phyloP scores from a whole-genome alignment of 92 coral and sea anemone genomes.

The Palythoa heliodiscus region DNA sequence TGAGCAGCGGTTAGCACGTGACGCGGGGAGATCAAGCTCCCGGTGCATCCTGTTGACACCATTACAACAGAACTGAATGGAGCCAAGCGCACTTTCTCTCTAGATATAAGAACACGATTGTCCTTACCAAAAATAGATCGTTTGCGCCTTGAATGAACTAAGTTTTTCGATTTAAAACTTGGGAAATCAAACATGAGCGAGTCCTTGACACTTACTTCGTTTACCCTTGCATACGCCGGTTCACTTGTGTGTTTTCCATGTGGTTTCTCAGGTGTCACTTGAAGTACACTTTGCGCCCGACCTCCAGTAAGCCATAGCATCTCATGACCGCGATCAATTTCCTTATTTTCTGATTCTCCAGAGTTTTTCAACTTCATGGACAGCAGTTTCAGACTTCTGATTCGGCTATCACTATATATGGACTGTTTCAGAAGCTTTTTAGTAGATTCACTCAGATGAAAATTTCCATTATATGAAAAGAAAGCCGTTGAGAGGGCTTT shows the following conservation, averaged over 20 bases:
- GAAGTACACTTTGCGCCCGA: slow-evolving; percentile 61
- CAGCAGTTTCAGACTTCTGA: not conserved
- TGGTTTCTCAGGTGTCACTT: slow-evolving; percentile 19
- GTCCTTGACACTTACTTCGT: slow-evolving; percentile 13
- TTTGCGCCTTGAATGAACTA: slow-evolving; percentile 43
- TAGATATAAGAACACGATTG: slow-evolving; percentile 45
- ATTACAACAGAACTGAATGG: slow-evolving; percentile 73
- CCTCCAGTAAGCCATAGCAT: slow-evolving; percentile 67
- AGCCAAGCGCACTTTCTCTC: slow-evolving; percentile 15
- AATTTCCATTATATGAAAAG: not conserved
- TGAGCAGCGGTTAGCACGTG: slow-evolving; percentile 89
- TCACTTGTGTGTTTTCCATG: slow-evolving; percentile 9
- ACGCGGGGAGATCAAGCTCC: slow-evolving; percentile 67
- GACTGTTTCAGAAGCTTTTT: not conserved
- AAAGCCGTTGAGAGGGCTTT: not conserved
- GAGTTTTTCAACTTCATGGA: not conserved
- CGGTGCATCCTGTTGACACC: slow-evolving; percentile 76
- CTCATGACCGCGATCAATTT: slow-evolving; percentile 59
- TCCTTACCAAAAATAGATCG: slow-evolving; percentile 61
- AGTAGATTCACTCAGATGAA: not conserved
- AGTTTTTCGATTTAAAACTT: not conserved
- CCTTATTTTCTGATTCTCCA: not conserved
- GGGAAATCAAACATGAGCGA: not conserved
- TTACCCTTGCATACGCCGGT: slow-evolving; percentile 5
- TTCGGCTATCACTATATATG: not conserved